These are phyloP conservation scores for Leptinotarsa tumamoca DNA, from an alignment of 2,888 invertebrate species.

Conservation along the genomic window DNA sequence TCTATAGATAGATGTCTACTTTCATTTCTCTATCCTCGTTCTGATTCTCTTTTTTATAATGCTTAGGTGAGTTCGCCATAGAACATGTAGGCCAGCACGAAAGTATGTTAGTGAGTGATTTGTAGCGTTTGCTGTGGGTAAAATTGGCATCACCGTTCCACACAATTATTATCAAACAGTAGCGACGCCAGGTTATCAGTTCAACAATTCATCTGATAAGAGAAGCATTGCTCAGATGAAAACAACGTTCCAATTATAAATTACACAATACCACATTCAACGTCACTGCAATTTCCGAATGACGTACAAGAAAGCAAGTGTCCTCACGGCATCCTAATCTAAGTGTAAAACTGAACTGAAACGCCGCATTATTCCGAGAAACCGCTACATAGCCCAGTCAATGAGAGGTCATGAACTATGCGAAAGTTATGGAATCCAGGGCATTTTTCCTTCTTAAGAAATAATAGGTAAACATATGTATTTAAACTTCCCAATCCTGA, in stretches of 20 bases:
- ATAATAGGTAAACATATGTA: too few species aligned
- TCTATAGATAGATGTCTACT: too few species aligned
- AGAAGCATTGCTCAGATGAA: not conserved
- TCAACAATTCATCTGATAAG: not conserved
- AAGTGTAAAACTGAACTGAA: not conserved
- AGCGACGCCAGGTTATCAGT: not conserved
- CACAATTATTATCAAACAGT: not conserved
- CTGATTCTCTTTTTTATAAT: too few species aligned
- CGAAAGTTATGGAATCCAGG: too few species aligned
- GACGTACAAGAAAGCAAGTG: not conserved
- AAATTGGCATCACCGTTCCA: not conserved
- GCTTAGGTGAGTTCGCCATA: too few species aligned
- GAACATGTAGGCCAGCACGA: too few species aligned
- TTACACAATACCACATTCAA: not conserved
- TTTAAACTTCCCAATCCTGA: too few species aligned
- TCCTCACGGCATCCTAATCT: not conserved
- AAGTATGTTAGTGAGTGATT: too few species aligned
- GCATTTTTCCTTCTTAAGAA: too few species aligned
- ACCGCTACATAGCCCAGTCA: not conserved
- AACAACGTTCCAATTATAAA: not conserved
- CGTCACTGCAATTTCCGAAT: slow-evolving; percentile 5
- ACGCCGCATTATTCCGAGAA: not conserved
- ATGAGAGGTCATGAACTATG: too few species aligned
- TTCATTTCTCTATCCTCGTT: too few species aligned
- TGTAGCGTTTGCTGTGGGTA: not conserved